Evolutionary conservation across 2,113 vertebrate species (phyloP).

Genomic region (Dolichotis patagonum): DNA sequence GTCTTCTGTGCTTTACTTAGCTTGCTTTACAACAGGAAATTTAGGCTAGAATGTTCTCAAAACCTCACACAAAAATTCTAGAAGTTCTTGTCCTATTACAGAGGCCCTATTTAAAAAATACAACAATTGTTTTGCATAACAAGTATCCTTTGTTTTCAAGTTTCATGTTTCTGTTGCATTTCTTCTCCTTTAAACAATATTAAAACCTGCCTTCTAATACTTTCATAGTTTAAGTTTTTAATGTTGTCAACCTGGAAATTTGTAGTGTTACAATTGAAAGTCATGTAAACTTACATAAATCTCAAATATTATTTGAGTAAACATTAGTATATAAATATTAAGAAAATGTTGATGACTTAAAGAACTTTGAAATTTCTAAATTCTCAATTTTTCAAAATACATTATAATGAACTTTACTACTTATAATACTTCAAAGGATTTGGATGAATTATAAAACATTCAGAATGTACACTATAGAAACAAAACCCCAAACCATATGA

Average conservation of each 20-base stretch:
- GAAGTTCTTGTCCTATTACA: background rate
- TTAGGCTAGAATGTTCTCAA: conserved; percentile 4
- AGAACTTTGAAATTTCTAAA: background rate
- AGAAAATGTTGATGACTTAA: background rate
- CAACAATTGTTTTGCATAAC: background rate
- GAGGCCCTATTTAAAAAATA: background rate
- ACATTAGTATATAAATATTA: background rate
- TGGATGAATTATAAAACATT: background rate
- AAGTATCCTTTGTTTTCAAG: conserved; percentile 8
- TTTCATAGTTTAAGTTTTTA: background rate
- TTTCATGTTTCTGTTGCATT: background rate
- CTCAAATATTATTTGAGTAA: background rate
- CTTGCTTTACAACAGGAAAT: background rate
- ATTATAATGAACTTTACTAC: background rate
- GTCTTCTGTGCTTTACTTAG: background rate
- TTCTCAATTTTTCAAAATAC: conserved; percentile 27
- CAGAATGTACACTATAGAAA: background rate
- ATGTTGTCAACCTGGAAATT: background rate
- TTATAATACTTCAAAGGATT: background rate
- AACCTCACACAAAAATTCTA: background rate
- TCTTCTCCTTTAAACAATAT: background rate
- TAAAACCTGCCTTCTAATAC: background rate
- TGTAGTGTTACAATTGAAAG: conserved; percentile 6
- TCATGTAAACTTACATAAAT: background rate
- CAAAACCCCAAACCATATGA: background rate